These are phyloP conservation scores for Diglossa brunneiventris DNA, from an alignment of 2,113 vertebrate genomes.

Conservation along the genomic window DNA sequence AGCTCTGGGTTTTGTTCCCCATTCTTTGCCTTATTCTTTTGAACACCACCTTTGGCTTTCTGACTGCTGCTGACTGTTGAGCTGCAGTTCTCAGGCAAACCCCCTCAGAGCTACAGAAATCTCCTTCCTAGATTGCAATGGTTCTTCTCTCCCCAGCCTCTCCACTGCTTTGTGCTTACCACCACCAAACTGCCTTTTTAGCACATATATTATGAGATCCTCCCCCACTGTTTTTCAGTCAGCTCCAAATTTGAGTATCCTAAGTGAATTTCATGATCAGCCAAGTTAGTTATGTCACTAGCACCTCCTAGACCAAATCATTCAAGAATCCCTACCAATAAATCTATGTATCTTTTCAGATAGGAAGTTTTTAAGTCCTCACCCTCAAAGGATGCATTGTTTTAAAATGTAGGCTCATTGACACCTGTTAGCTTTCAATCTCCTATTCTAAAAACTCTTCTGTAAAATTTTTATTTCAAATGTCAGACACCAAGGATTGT, in stretches of 20 bases:
- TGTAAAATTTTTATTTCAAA: neutral
- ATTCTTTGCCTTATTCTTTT: neutral
- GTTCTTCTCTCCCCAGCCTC: too few relatives aligned
- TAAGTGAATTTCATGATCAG: neutral
- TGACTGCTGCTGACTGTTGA: neutral
- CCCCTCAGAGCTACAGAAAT: neutral
- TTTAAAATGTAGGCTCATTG: neutral
- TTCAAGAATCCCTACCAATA: neutral
- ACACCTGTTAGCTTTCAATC: neutral
- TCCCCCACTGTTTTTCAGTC: neutral
- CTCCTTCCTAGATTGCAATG: neutral
- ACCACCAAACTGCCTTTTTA: neutral
- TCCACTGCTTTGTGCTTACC: neutral
- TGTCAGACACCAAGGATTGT: neutral
- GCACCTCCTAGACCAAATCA: neutral
- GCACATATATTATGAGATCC: neutral
- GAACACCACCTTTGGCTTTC: neutral
- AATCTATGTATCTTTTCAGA: neutral
- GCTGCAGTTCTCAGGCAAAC: neutral
- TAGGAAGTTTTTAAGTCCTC: neutral
- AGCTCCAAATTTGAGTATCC: neutral
- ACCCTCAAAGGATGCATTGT: neutral
- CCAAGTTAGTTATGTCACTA: neutral
- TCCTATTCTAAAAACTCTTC: neutral
- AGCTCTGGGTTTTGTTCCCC: neutral